Evolutionary conservation across 2,888 invertebrate genomes (phyloP).

Genomic region (Smittia aterrima): DNA sequence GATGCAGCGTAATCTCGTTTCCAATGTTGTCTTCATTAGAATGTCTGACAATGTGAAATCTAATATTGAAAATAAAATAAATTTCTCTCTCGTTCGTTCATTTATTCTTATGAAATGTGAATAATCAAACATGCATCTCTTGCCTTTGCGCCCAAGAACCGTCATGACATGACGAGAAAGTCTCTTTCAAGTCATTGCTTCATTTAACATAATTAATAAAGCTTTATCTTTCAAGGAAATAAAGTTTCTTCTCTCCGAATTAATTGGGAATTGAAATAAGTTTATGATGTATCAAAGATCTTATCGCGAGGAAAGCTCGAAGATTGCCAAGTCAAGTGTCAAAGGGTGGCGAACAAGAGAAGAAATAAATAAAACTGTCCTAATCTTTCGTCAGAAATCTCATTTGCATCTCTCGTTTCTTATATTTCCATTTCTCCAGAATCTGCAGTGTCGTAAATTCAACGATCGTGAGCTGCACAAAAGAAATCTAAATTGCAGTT

Average conservation of each 20-base stretch:
- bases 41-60: slow-evolving; percentile 21
- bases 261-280: too few relatives aligned
- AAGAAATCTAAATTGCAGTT: too few relatives aligned
- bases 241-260: background rate
- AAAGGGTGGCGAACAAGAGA: background rate
- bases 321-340: slow-evolving; percentile 3
- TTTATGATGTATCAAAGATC: background rate
- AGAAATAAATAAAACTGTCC: background rate
- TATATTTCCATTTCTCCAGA: background rate
- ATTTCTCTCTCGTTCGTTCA: background rate
- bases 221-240: background rate
- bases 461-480: background rate
- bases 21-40: slow-evolving; percentile 21
- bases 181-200: background rate
- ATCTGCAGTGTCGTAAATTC: background rate
- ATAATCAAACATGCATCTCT: background rate
- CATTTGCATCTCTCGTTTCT: background rate
- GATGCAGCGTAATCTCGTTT: background rate
- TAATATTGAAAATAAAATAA: background rate
- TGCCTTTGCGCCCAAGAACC: background rate
- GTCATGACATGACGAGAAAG: background rate
- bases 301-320: background rate
- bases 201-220: slow-evolving; percentile 17
- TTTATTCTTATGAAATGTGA: background rate
- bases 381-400: slow-evolving; percentile 11